Conservation (phyloP, 2,888 invertebrate species). For the Rhaphigaster nebulosa region DNA sequence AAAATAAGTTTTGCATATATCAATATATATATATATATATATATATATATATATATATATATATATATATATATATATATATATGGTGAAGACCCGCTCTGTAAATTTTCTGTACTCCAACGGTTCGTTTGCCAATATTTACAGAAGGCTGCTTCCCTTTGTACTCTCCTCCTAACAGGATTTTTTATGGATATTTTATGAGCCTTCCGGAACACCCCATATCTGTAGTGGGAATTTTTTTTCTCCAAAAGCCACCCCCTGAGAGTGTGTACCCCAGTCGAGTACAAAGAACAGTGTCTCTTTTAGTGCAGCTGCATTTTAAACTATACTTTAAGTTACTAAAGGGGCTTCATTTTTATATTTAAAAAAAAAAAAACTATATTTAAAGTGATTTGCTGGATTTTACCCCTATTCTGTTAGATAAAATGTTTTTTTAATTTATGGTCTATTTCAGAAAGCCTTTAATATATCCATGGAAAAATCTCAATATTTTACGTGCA, state of each 20-base stretch:
- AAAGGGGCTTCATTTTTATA: not conserved
- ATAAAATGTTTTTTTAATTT: too few species aligned
- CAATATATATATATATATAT: too few species aligned
- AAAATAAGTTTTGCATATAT: constrained; percentile 13
- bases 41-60: too few species aligned
- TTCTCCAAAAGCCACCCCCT: not conserved
- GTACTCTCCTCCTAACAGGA: not conserved
- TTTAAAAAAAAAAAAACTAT: too few species aligned
- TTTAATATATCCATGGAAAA: too few species aligned
- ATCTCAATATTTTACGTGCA: too few species aligned
- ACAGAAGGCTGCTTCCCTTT: constrained; percentile 23
- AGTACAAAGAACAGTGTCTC: not conserved
- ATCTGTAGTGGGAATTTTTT: not conserved
- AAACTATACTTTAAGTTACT: not conserved
- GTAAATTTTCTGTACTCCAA: constrained; percentile 34
- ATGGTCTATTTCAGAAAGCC: too few species aligned
- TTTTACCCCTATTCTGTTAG: too few species aligned
- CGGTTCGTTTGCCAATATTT: constrained; percentile 30
- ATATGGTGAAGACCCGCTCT: not conserved
- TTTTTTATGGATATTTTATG: constrained; percentile 36
- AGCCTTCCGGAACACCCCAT: not conserved
- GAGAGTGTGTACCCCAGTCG: not conserved
- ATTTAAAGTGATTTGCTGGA: too few species aligned
- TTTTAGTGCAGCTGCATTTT: not conserved
- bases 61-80: not conserved